Evolutionary conservation across 2,888 invertebrate genomes (phyloP).

Genomic region (Aporophyla nigra): DNA sequence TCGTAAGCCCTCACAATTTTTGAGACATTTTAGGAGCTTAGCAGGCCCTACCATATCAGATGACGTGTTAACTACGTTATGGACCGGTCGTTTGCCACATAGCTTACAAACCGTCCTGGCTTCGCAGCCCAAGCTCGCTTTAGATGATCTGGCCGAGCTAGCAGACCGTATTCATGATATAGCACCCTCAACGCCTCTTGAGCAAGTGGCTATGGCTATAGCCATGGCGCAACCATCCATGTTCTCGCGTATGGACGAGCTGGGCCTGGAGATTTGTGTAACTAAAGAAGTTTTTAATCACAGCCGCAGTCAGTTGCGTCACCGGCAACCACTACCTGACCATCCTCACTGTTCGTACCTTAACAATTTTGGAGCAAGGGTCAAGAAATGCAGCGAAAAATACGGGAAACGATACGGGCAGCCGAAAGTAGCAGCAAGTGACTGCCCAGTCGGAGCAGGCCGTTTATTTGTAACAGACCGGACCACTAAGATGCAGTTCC

Average conservation of each 20-base stretch:
- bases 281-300: conserved; percentile 10
- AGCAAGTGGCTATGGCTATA: neutral
- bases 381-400: neutral
- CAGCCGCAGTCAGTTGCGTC: neutral
- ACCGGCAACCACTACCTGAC: neutral
- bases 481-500: conserved; percentile 17
- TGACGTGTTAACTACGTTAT: conserved; percentile 2
- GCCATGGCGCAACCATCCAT: neutral
- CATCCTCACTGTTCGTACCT: conserved; percentile 22
- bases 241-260: neutral
- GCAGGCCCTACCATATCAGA: neutral
- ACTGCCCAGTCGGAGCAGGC: conserved; percentile 12
- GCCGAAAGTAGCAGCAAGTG: conserved; percentile 4
- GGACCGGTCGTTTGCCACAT: conserved; percentile 6
- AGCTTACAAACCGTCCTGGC: neutral
- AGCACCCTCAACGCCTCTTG: neutral
- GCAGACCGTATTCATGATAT: neutral
- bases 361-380: conserved; percentile 1
- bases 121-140: neutral
- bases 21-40: neutral
- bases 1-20: conserved; percentile 2
- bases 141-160: neutral
- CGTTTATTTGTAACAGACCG: conserved; percentile 21
- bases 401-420: conserved; percentile 7
- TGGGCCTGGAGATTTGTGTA: conserved; percentile 2